Evolutionary conservation across 2,888 invertebrate genomes (phyloP).

Genomic region (Andrena haemorrhoa): DNA sequence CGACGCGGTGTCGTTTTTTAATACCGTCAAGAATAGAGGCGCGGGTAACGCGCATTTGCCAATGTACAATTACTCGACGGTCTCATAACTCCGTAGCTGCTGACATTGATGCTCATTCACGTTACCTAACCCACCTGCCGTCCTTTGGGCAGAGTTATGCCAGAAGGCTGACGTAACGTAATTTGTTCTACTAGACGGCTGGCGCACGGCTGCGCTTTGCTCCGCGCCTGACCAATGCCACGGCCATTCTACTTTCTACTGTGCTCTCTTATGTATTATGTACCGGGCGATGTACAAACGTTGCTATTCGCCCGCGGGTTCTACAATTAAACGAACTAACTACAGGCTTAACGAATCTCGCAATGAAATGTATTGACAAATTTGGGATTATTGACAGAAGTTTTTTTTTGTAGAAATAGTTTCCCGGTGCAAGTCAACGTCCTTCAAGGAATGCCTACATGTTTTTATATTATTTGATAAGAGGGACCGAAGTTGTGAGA

Average conservation of each 20-base stretch:
- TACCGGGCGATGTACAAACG: neutral
- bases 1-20: too few species aligned
- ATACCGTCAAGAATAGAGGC: neutral
- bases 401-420: too few species aligned
- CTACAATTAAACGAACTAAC: neutral
- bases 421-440: too few species aligned
- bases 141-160: conserved; percentile 32
- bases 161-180: conserved; percentile 54
- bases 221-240: neutral
- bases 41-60: neutral
- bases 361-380: too few species aligned
- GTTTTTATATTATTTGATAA: too few species aligned
- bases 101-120: conserved; percentile 16
- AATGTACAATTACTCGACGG: conserved; percentile 9
- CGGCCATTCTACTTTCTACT: neutral
- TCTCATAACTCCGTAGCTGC: neutral
- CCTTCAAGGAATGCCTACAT: too few species aligned
- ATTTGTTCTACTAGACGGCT: conserved; percentile 61
- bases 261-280: neutral
- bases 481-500: too few species aligned
- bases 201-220: conserved; percentile 24
- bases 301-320: neutral
- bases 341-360: too few species aligned
- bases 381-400: too few species aligned
- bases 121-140: neutral